Evolutionary conservation across 2,888 invertebrate species (phyloP).

Genomic region (Drosophila meridiana): DNA sequence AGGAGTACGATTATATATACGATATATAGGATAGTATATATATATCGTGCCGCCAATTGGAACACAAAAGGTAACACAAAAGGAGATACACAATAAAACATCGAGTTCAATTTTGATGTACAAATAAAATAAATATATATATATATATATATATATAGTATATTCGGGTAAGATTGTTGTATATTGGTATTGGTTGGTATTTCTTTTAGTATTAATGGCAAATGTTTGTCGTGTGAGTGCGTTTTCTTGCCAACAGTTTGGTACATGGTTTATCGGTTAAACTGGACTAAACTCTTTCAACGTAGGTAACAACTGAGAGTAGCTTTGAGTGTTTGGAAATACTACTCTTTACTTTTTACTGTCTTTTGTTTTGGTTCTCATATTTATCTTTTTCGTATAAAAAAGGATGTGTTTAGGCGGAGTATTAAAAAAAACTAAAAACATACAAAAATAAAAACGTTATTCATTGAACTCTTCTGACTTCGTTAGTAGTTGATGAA

Average conservation of each 20-base stretch:
- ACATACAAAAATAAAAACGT: constrained; percentile 67
- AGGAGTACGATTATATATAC: constrained; percentile 62
- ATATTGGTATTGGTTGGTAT: constrained; percentile 4
- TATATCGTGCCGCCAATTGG: constrained; percentile 46
- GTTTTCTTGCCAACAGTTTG: constrained; percentile 59
- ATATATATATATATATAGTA: neutral
- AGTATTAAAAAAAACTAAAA: constrained; percentile 82
- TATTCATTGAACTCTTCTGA: constrained; percentile 53
- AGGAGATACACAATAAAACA: constrained; percentile 54
- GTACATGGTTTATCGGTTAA: constrained; percentile 32
- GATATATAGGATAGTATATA: constrained; percentile 53
- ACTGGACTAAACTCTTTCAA: constrained; percentile 59
- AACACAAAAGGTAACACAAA: constrained; percentile 65
- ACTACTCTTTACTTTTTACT: constrained; percentile 53
- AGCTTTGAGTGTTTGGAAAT: constrained; percentile 40
- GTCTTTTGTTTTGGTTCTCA: constrained; percentile 83
- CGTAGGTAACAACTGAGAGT: constrained; percentile 57
- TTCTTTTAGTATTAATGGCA: constrained; percentile 33
- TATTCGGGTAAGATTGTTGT: constrained; percentile 34
- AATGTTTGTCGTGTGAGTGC: constrained; percentile 74
- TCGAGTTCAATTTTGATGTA: constrained; percentile 56
- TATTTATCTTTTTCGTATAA: constrained; percentile 84
- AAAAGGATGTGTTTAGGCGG: constrained; percentile 85
- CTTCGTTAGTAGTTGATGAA: constrained; percentile 61
- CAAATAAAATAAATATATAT: constrained; percentile 62